These are phyloP conservation scores for Drusus annulatus DNA, from an alignment of 1,140 invertebrate species.

Conservation along the genomic window DNA sequence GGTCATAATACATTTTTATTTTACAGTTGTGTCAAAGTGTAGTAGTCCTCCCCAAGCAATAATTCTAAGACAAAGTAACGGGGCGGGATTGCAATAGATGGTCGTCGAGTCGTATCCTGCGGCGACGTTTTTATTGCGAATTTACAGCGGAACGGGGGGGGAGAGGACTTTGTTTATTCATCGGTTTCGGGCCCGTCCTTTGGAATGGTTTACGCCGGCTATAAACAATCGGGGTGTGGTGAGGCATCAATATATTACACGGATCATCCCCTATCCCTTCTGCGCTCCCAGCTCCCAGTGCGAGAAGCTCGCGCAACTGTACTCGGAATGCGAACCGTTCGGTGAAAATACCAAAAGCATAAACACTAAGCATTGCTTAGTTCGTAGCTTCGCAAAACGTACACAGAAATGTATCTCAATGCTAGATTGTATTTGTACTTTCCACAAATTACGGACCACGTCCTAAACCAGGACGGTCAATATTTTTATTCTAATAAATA, in stretches of 20 bases:
- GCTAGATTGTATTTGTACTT: too few relatives aligned
- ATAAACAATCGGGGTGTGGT: constrained; percentile 36
- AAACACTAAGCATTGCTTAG: too few relatives aligned
- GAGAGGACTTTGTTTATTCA: constrained; percentile 41
- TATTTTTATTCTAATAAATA: too few relatives aligned
- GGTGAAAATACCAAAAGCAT: too few relatives aligned
- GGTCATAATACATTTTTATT: too few relatives aligned
- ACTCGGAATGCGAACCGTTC: too few relatives aligned
- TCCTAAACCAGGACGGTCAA: too few relatives aligned
- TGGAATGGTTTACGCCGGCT: constrained; percentile 26
- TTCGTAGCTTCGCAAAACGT: too few relatives aligned
- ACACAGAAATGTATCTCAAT: too few relatives aligned
- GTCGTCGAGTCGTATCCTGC: constrained; percentile 27
- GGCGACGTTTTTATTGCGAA: constrained; percentile 48
- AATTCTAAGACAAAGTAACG: constrained; percentile 19
- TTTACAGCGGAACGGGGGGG: constrained; percentile 26
- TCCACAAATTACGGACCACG: too few relatives aligned
- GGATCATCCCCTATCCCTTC: constrained; percentile 23
- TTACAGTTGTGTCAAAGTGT: background rate
- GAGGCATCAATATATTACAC: constrained; percentile 39
- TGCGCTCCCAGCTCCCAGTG: background rate
- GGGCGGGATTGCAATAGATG: background rate
- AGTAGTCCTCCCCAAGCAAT: background rate
- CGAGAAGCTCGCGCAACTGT: too few relatives aligned
- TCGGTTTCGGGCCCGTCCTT: constrained; percentile 26